Evolutionary conservation across 1,140 invertebrate genomes (phyloP).

Genomic region (Drosophila azteca): DNA sequence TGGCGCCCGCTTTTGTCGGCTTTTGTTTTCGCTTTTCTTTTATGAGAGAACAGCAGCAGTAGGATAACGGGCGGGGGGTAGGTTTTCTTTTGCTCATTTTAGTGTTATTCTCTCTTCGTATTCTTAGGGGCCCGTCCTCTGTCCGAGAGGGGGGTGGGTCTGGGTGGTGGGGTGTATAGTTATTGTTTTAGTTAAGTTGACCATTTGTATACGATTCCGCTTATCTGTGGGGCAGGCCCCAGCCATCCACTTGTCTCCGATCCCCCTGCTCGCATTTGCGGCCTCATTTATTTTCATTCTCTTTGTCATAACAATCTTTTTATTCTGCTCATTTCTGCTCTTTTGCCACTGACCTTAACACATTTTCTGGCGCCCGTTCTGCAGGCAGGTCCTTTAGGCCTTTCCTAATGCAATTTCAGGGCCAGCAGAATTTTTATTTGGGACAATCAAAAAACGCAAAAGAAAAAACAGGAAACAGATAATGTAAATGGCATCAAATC

Average conservation of each 20-base stretch:
- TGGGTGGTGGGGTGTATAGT: slow-evolving; percentile 17
- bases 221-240: slow-evolving; percentile 52
- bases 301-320: slow-evolving; percentile 80
- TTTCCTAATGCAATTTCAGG: slow-evolving; percentile 71
- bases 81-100: slow-evolving; percentile 61
- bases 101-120: slow-evolving; percentile 47
- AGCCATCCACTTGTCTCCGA: slow-evolving; percentile 50
- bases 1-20: slow-evolving; percentile 62
- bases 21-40: slow-evolving; percentile 71
- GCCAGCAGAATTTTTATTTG: slow-evolving; percentile 72
- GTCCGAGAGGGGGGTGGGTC: not conserved
- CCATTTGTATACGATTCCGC: slow-evolving; percentile 79
- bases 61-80: not conserved
- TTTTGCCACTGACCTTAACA: slow-evolving; percentile 46
- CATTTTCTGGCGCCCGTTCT: slow-evolving; percentile 41
- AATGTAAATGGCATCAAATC: slow-evolving; percentile 60
- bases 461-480: slow-evolving; percentile 41
- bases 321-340: slow-evolving; percentile 45
- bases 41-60: slow-evolving; percentile 35
- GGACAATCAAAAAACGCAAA: slow-evolving; percentile 45
- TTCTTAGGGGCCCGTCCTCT: slow-evolving; percentile 13
- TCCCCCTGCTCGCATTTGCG: slow-evolving; percentile 58
- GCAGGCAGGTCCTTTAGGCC: slow-evolving; percentile 35
- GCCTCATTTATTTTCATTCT: slow-evolving; percentile 81
- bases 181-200: slow-evolving; percentile 82